Conservation (phyloP, 2,888 invertebrate species). For the Meta bourneti region DNA sequence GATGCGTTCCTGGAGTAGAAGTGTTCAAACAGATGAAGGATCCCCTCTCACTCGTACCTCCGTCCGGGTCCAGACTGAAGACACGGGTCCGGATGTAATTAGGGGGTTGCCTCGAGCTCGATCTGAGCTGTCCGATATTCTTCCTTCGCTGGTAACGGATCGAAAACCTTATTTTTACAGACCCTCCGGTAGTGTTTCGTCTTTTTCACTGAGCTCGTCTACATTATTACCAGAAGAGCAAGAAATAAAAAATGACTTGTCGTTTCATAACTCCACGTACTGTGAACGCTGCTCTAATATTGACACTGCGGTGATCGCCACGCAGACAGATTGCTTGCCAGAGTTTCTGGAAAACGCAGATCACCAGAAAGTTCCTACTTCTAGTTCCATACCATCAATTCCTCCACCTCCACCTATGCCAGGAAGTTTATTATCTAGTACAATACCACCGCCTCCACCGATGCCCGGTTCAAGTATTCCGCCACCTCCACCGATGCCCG, state of each 20-base stretch:
- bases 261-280: conserved; percentile 1
- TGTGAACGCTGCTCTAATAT: conserved; percentile 47
- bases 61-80: conserved; percentile 69
- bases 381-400: neutral
- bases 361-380: conserved; percentile 16
- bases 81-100: conserved; percentile 67
- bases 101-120: conserved; percentile 54
- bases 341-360: neutral
- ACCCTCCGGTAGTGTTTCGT: conserved; percentile 67
- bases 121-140: conserved; percentile 62
- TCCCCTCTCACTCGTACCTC: conserved; percentile 53
- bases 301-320: conserved; percentile 1
- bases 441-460: conserved; percentile 74
- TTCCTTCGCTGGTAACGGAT: conserved; percentile 55
- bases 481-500: conserved; percentile 80
- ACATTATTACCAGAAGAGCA: conserved; percentile 51
- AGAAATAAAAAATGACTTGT: conserved; percentile 36
- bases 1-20: conserved; percentile 56
- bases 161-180: conserved; percentile 68
- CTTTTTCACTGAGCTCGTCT: conserved; percentile 62
- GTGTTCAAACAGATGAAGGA: conserved; percentile 67
- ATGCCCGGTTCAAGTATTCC: conserved; percentile 75
- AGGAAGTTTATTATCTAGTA: conserved; percentile 18
- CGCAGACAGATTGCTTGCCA: conserved; percentile 51
- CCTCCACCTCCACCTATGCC: conserved; percentile 78